Evolutionary conservation across 2,888 invertebrate species (phyloP).

Genomic region (Emesis furor): DNA sequence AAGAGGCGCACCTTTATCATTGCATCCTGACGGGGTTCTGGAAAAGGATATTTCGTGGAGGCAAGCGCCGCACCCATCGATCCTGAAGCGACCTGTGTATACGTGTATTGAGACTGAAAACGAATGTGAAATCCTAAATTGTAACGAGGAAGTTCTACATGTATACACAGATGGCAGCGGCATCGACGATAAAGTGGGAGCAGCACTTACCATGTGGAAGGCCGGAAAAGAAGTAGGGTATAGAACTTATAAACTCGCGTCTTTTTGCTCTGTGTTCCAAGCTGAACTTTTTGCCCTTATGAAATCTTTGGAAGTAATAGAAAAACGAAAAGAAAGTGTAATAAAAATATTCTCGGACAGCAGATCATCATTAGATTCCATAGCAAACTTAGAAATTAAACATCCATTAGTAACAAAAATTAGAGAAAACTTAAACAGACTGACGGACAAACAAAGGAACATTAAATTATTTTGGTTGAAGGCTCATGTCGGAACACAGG

Average conservation of each 20-base stretch:
- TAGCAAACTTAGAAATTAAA: too few species aligned
- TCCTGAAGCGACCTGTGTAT: not conserved
- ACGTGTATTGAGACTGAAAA: not conserved
- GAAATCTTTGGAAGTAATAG: not conserved
- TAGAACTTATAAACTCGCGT: constrained; percentile 12
- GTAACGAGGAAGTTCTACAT: not conserved
- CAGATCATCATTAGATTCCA: not conserved
- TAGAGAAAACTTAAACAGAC: too few species aligned
- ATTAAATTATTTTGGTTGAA: too few species aligned
- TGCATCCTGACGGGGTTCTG: not conserved
- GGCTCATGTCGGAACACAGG: not conserved
- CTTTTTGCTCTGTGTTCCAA: not conserved
- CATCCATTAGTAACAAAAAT: too few species aligned
- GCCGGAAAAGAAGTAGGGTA: constrained; percentile 23
- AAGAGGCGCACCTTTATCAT: not conserved
- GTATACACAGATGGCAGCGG: constrained; percentile 64
- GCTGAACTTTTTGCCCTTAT: not conserved
- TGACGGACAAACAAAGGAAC: too few species aligned
- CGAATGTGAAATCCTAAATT: not conserved
- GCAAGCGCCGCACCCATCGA: not conserved
- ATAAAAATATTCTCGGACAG: not conserved
- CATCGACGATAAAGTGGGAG: constrained; percentile 54
- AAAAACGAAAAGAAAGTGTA: not conserved
- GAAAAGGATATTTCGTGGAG: not conserved
- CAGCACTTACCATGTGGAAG: constrained; percentile 38